phyloP scores from a whole-genome alignment of 2,888 invertebrate species.

The Clostera curtula region DNA sequence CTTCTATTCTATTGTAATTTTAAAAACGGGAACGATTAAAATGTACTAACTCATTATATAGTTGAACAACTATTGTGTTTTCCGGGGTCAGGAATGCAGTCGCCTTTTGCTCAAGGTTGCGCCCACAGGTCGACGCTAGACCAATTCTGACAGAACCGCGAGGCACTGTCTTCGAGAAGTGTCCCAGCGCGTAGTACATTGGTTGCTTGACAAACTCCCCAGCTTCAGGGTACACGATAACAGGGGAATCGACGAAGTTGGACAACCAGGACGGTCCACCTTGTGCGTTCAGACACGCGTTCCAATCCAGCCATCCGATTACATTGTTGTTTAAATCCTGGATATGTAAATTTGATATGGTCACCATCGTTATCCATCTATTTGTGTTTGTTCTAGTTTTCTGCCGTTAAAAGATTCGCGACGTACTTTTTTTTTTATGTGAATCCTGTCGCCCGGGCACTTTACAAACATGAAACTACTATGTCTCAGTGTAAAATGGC shows the following conservation, averaged over 20 bases:
- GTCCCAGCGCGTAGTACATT: conserved; percentile 87
- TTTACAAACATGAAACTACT: too few species aligned
- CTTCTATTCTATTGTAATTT: too few species aligned
- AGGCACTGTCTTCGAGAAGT: conserved; percentile 81
- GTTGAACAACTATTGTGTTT: conserved; percentile 34
- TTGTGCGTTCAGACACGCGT: conserved; percentile 8
- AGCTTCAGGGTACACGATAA: conserved; percentile 6
- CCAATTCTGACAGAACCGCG: conserved; percentile 9
- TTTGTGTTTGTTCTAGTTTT: too few species aligned
- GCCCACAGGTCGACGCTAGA: neutral
- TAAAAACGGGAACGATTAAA: too few species aligned
- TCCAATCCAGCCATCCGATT: conserved; percentile 16
- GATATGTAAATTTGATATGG: too few species aligned
- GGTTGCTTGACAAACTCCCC: conserved; percentile 79
- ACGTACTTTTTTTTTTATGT: neutral
- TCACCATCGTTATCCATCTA: too few species aligned
- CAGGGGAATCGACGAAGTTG: conserved; percentile 7
- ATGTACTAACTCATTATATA: conserved; percentile 40
- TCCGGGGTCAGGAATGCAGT: conserved; percentile 11
- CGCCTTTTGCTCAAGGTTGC: conserved; percentile 5
- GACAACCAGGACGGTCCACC: conserved; percentile 13
- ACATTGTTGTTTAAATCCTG: conserved; percentile 13
- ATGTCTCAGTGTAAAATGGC: too few species aligned
- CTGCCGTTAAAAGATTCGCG: too few species aligned
- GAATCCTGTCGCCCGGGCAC: too few species aligned